These are phyloP conservation scores for Adela reaumurella DNA, from an alignment of 2,888 invertebrate genomes.

Conservation along the genomic window DNA sequence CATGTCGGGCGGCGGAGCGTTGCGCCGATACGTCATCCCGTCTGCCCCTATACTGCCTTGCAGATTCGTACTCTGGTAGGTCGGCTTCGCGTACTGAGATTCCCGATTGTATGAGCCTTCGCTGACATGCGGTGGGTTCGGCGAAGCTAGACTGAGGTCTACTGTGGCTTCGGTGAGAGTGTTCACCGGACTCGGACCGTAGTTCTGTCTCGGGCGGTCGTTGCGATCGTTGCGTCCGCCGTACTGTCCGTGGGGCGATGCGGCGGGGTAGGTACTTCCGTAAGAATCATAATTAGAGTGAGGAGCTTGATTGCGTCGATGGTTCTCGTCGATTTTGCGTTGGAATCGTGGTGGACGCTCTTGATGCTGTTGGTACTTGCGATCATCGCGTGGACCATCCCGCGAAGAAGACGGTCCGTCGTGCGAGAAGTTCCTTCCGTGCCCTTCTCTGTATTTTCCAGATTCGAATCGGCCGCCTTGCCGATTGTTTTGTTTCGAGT, in stretches of 20 bases:
- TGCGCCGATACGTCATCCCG: not conserved
- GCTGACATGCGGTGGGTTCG: not conserved
- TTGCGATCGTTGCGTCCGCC: slow-evolving; percentile 22
- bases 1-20: slow-evolving; percentile 12
- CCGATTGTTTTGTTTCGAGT: slow-evolving; percentile 25
- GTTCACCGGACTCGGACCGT: slow-evolving; percentile 11
- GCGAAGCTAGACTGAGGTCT: not conserved
- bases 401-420: slow-evolving; percentile 17
- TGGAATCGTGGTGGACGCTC: slow-evolving; percentile 63
- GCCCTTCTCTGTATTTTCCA: slow-evolving; percentile 28
- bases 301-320: slow-evolving; percentile 7
- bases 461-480: slow-evolving; percentile 34
- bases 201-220: slow-evolving; percentile 21
- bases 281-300: slow-evolving; percentile 16
- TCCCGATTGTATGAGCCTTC: not conserved
- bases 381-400: slow-evolving; percentile 27
- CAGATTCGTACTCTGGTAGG: not conserved
- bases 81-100: not conserved
- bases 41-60: not conserved
- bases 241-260: slow-evolving; percentile 19
- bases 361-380: slow-evolving; percentile 36
- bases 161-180: slow-evolving; percentile 3
- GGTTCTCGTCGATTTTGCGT: slow-evolving; percentile 47
- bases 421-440: slow-evolving; percentile 31
- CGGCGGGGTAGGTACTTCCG: slow-evolving; percentile 10